These are phyloP conservation scores for Tribolium freemani DNA, from an alignment of 2,888 invertebrate genomes.

Conservation along the genomic window DNA sequence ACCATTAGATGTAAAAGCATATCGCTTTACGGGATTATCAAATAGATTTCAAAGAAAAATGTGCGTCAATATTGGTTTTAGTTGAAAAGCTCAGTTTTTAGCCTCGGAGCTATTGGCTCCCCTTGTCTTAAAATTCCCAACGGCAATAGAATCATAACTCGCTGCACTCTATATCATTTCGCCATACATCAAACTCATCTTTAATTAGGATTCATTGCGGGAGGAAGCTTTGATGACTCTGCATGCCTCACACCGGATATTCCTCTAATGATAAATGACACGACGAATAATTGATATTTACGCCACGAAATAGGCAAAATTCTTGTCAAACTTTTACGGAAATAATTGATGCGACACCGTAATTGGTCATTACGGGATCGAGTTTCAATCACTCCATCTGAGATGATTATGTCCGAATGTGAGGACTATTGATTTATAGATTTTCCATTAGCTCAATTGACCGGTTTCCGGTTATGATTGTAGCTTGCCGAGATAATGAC, in stretches of 20 bases:
- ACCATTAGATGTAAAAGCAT: conserved; percentile 44
- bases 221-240: conserved; percentile 37
- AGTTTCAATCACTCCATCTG: conserved; percentile 34
- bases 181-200: conserved; percentile 44
- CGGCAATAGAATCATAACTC: conserved; percentile 16
- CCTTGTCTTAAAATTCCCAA: conserved; percentile 27
- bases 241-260: conserved; percentile 46
- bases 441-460: conserved; percentile 19
- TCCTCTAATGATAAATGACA: conserved; percentile 53
- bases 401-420: conserved; percentile 35
- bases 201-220: conserved; percentile 52
- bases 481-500: conserved; percentile 17
- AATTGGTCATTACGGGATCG: conserved; percentile 38
- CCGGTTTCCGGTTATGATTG: conserved; percentile 22
- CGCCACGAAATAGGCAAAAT: conserved; percentile 23
- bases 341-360: conserved; percentile 16
- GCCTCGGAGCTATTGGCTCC: conserved; percentile 10
- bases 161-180: conserved; percentile 41
- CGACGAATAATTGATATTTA: conserved; percentile 55
- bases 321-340: not conserved
- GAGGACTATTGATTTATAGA: conserved; percentile 29
- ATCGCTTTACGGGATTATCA: conserved; percentile 45
- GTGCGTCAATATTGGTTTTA: conserved; percentile 44
- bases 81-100: conserved; percentile 34
- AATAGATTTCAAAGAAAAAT: conserved; percentile 43